A percentile compares a stretch with the other conserved stretches of the same genome.
These are phyloP conservation scores for Halictus quadricinctus DNA, from an alignment of 2,888 invertebrate species.

Conservation along the genomic window DNA sequence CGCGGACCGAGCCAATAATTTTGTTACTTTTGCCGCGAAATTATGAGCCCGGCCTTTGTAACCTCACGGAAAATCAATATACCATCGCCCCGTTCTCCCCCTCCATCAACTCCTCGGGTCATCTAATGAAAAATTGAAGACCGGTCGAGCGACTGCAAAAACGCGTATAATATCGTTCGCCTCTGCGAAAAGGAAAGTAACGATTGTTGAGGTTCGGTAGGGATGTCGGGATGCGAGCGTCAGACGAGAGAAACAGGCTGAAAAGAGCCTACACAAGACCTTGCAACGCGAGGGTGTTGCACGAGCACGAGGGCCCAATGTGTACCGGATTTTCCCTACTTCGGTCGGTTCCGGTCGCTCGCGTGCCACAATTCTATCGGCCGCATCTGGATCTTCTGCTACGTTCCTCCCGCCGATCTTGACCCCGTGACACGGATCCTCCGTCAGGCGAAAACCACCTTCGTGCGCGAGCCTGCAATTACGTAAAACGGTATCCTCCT, in stretches of 20 bases:
- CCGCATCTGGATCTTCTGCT: conserved; percentile 67
- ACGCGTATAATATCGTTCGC: neutral
- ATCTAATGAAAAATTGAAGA: conserved; percentile 3
- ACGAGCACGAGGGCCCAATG: conserved; percentile 53
- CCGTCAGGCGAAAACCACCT: neutral
- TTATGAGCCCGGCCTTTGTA: neutral
- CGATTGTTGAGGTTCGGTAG: neutral
- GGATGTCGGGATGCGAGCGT: neutral
- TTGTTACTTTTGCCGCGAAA: conserved; percentile 39
- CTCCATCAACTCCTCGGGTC: neutral
- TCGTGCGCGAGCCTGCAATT: neutral
- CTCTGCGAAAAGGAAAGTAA: neutral
- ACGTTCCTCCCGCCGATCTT: conserved; percentile 61
- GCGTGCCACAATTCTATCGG: conserved; percentile 69
- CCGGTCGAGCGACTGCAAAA: neutral
- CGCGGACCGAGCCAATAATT: conserved; percentile 25
- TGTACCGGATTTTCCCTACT: conserved; percentile 67
- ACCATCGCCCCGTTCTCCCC: neutral
- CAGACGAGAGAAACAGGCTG: neutral
- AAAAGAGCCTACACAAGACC: neutral
- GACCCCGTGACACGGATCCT: conserved; percentile 63
- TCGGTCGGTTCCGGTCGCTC: conserved; percentile 66
- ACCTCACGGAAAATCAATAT: conserved; percentile 1
- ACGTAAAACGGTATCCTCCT: conserved; percentile 12
- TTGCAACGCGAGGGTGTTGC: conserved; percentile 60